phyloP scores from a whole-genome alignment of 1,140 invertebrate species.

The Dendrolimus kikuchii region DNA sequence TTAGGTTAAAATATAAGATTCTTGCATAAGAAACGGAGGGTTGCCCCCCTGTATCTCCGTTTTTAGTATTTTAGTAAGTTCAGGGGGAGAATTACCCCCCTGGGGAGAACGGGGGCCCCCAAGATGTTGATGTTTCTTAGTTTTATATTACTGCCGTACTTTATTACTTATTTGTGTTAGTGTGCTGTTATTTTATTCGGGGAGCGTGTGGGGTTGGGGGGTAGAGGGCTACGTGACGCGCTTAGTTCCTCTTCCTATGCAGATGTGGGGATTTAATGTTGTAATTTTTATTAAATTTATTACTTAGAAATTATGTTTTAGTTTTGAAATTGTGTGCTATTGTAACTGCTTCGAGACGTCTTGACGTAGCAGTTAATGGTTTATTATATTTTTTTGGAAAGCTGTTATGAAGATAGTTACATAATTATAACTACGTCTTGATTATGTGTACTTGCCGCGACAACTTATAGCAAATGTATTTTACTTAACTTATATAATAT shows the following conservation, averaged over 20 bases:
- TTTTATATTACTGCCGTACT: slow-evolving; percentile 69
- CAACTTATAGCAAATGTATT: too few species aligned
- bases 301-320: slow-evolving; percentile 1
- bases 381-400: too few species aligned
- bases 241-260: slow-evolving; percentile 41
- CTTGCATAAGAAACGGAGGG: slow-evolving; percentile 66
- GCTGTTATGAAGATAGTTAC: too few species aligned
- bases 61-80: slow-evolving; percentile 72
- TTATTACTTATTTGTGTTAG: slow-evolving; percentile 67
- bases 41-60: slow-evolving; percentile 57
- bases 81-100: slow-evolving; percentile 56
- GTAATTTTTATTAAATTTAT: slow-evolving; percentile 10
- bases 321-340: background rate
- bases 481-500: too few species aligned
- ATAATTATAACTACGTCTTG: too few species aligned
- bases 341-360: too few species aligned
- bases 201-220: slow-evolving; percentile 34
- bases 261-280: slow-evolving; percentile 31
- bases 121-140: slow-evolving; percentile 72
- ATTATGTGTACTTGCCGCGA: too few species aligned
- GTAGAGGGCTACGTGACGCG: slow-evolving; percentile 17
- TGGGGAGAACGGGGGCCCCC: slow-evolving; percentile 23
- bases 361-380: too few species aligned
- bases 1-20: slow-evolving; percentile 71
- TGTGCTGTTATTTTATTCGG: slow-evolving; percentile 29